Percentiles rank a stretch among this genome's conserved stretches.
These are phyloP conservation scores for Brachyrhaphis roseni DNA, from an alignment of 2,797 vertebrate species.

Conservation along the genomic window DNA sequence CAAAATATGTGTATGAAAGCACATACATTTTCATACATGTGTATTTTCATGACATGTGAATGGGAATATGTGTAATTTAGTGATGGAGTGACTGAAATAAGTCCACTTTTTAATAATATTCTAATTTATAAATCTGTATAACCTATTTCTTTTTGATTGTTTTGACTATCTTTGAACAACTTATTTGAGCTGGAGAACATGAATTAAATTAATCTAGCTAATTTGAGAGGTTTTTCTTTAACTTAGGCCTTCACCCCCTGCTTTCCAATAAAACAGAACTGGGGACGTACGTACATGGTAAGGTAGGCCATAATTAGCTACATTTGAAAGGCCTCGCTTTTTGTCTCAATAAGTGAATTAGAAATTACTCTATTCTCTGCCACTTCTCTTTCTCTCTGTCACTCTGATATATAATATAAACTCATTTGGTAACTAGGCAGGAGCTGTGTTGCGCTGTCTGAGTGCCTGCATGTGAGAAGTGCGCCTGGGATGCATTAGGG, in stretches of 20 bases:
- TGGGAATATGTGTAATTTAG: not conserved
- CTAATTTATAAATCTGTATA: not conserved
- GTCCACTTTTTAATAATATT: not conserved
- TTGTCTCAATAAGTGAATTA: constrained; percentile 75
- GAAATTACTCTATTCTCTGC: constrained; percentile 74
- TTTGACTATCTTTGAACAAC: not conserved
- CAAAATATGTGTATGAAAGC: too few species aligned
- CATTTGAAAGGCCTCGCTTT: constrained; percentile 77
- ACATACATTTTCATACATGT: too few species aligned
- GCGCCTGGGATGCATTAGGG: constrained; percentile 87
- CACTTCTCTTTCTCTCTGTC: constrained; percentile 43
- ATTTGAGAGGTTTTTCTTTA: constrained; percentile 1
- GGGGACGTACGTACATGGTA: constrained; percentile 31
- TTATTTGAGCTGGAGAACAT: not conserved
- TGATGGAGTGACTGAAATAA: not conserved
- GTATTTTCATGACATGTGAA: too few species aligned
- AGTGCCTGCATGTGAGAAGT: constrained; percentile 86
- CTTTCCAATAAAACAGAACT: constrained; percentile 4
- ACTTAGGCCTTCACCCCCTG: not conserved
- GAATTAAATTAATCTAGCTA: not conserved
- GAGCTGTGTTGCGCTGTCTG: constrained; percentile 80
- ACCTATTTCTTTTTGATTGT: not conserved
- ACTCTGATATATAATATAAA: constrained; percentile 85
- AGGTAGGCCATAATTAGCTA: constrained; percentile 58
- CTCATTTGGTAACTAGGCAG: constrained; percentile 80